phyloP scores from a whole-genome alignment of 1,140 invertebrate species.

The Gryllus bimaculatus region DNA sequence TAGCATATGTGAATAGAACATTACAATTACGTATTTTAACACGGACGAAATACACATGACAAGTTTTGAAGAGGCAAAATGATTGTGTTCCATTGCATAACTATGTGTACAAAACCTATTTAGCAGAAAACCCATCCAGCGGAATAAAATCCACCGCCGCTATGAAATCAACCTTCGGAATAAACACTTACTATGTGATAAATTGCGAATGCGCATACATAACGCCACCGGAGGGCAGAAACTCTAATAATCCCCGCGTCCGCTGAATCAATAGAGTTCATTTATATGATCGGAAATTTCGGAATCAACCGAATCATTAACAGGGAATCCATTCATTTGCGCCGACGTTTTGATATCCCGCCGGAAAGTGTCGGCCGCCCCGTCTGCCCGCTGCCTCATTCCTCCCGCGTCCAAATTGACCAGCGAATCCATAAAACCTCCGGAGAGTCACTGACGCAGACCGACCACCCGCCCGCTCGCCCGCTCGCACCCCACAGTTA shows the following conservation, averaged over 20 bases:
- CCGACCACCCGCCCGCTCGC: not conserved
- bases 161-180: not conserved
- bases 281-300: conserved; percentile 5
- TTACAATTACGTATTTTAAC: too few relatives aligned
- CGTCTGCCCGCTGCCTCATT: not conserved
- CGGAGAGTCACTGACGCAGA: not conserved
- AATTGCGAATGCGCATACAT: conserved; percentile 1
- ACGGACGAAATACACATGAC: too few relatives aligned
- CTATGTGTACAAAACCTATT: too few relatives aligned
- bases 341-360: not conserved
- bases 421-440: not conserved
- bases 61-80: too few relatives aligned
- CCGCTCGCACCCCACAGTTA: not conserved
- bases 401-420: not conserved
- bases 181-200: not conserved
- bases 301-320: not conserved
- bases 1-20: too few relatives aligned
- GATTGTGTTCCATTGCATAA: too few relatives aligned
- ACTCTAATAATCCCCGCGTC: not conserved
- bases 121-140: too few relatives aligned
- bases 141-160: too few relatives aligned
- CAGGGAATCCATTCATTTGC: not conserved
- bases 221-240: not conserved
- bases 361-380: not conserved
- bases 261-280: not conserved